phyloP scores from a whole-genome alignment of 2,888 invertebrate species.

The Eucera pruinosa region DNA sequence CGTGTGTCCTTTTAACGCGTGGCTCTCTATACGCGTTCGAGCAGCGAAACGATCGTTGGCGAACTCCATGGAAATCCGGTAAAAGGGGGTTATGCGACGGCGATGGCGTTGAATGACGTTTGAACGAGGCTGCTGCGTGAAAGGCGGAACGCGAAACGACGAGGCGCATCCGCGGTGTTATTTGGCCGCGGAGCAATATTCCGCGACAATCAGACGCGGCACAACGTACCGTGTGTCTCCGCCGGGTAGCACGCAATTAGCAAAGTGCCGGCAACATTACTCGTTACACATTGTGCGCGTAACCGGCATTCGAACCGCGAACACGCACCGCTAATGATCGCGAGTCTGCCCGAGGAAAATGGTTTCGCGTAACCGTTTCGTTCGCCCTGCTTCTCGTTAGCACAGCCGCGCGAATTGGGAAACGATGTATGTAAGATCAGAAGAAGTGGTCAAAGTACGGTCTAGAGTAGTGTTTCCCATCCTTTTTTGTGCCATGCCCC shows the following conservation, averaged over 20 bases:
- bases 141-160: slow-evolving; percentile 14
- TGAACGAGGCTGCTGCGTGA: slow-evolving; percentile 20
- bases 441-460: too few species aligned
- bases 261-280: slow-evolving; percentile 69
- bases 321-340: slow-evolving; percentile 53
- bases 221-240: slow-evolving; percentile 37
- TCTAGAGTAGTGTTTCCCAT: too few species aligned
- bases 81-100: slow-evolving; percentile 5
- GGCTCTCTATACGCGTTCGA: not conserved
- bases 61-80: slow-evolving; percentile 29
- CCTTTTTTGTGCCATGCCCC: too few species aligned
- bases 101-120: slow-evolving; percentile 15
- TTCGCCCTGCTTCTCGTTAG: too few species aligned
- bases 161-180: slow-evolving; percentile 2
- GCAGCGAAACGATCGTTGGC: slow-evolving; percentile 22
- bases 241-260: slow-evolving; percentile 72
- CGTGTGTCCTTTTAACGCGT: too few species aligned
- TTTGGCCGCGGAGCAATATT: slow-evolving; percentile 35
- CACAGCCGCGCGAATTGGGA: too few species aligned
- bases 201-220: slow-evolving; percentile 18
- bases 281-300: slow-evolving; percentile 59
- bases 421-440: too few species aligned
- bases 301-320: slow-evolving; percentile 44
- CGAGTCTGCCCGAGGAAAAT: slow-evolving; percentile 27
- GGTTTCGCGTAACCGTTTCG: not conserved